Percentiles rank a stretch among this genome's conserved stretches.
Evolutionary conservation across 2,888 invertebrate species (phyloP).

Genomic region (Latrodectus elegans): DNA sequence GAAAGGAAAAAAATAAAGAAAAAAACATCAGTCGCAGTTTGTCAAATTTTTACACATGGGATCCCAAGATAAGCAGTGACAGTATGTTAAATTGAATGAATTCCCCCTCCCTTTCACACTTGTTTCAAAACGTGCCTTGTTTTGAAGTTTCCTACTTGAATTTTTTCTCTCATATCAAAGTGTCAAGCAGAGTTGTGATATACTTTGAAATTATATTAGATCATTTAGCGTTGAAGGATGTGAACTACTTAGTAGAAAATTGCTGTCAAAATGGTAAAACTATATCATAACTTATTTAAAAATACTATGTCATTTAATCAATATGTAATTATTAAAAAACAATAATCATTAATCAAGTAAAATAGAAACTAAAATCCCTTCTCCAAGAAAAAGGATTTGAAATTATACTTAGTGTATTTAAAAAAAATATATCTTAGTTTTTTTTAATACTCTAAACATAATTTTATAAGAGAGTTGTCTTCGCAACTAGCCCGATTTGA

Average conservation of each 20-base stretch:
- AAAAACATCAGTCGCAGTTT: constrained; percentile 42
- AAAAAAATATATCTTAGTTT: too few relatives aligned
- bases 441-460: too few relatives aligned
- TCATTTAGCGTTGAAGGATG: background rate
- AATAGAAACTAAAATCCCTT: too few relatives aligned
- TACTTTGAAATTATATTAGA: background rate
- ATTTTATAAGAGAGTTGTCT: too few relatives aligned
- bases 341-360: too few relatives aligned
- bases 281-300: background rate
- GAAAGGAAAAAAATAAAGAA: constrained; percentile 11
- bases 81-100: constrained; percentile 38
- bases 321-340: too few relatives aligned
- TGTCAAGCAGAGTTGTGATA: background rate
- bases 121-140: constrained; percentile 3
- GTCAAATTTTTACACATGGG: constrained; percentile 56
- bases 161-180: background rate
- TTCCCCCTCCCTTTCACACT: constrained; percentile 22
- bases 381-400: too few relatives aligned
- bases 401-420: too few relatives aligned
- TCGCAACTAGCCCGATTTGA: too few relatives aligned
- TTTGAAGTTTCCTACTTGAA: background rate
- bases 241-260: background rate
- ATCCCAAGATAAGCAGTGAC: constrained; percentile 47
- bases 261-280: background rate
- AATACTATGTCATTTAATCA: too few relatives aligned